Evolutionary conservation across 2,888 invertebrate genomes (phyloP).

Genomic region (Chrysodeixis includens): DNA sequence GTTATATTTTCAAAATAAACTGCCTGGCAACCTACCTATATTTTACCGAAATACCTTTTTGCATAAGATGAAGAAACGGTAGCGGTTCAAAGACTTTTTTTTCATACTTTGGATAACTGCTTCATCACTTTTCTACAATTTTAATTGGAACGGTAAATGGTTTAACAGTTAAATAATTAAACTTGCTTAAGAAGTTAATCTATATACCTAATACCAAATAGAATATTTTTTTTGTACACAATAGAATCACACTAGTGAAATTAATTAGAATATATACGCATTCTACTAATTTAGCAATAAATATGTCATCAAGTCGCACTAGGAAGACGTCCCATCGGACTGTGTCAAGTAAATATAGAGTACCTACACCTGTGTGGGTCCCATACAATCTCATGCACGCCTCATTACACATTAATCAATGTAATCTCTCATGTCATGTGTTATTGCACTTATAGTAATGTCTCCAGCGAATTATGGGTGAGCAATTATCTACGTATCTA

Average conservation of each 20-base stretch:
- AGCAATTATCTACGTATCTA: neutral
- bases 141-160: too few relatives aligned
- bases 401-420: neutral
- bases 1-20: neutral
- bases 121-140: too few relatives aligned
- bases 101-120: too few relatives aligned
- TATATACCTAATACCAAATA: too few relatives aligned
- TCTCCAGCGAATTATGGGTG: slow-evolving; percentile 1
- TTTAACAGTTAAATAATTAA: too few relatives aligned
- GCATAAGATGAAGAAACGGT: too few relatives aligned
- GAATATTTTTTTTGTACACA: too few relatives aligned
- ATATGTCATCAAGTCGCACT: neutral
- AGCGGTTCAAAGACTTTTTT: too few relatives aligned
- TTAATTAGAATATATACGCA: too few relatives aligned
- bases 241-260: too few relatives aligned
- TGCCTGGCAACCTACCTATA: neutral
- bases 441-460: neutral
- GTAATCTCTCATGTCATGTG: neutral
- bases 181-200: too few relatives aligned
- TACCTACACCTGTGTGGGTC: neutral
- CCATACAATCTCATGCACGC: neutral
- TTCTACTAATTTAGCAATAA: neutral
- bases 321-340: neutral
- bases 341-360: neutral
- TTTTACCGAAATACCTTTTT: too few relatives aligned